Conservation (phyloP, 92 coral and sea anemone genomes). For the Actinostola sp. region DNA sequence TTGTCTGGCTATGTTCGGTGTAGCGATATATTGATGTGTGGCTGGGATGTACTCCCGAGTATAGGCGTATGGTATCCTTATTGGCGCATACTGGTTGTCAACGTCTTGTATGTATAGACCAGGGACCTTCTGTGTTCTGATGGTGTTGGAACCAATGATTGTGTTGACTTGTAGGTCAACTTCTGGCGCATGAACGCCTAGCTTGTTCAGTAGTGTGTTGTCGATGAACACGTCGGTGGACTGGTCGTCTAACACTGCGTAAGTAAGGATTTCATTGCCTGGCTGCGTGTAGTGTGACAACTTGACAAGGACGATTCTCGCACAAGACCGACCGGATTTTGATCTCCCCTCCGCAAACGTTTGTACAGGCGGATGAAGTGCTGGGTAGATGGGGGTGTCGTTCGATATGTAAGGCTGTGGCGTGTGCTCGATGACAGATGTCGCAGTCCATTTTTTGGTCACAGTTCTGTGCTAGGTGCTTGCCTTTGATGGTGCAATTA, state of each 20-base stretch:
- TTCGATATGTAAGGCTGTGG: constrained; percentile 46
- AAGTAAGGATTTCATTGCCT: constrained; percentile 16
- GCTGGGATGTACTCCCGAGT: constrained; percentile 53
- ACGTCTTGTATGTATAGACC: constrained; percentile 48
- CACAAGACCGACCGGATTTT: constrained; percentile 53
- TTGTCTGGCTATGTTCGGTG: constrained; percentile 26
- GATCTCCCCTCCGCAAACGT: constrained; percentile 61
- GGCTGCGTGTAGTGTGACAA: constrained; percentile 29
- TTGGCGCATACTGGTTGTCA: constrained; percentile 30
- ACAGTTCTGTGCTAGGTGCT: constrained; percentile 50
- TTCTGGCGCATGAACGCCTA: constrained; percentile 35
- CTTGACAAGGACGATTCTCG: constrained; percentile 59
- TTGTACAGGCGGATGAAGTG: constrained; percentile 56
- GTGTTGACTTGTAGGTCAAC: constrained; percentile 51
- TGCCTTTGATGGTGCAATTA: constrained; percentile 35
- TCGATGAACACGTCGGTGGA: constrained; percentile 56
- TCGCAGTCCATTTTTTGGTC: constrained; percentile 27
- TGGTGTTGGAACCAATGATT: constrained; percentile 49
- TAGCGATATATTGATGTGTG: constrained; percentile 48
- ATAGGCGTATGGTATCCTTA: constrained; percentile 34
- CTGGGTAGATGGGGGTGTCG: constrained; percentile 3
- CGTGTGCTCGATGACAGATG: constrained; percentile 45
- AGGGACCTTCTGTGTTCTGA: constrained; percentile 34
- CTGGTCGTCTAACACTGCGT: constrained; percentile 51
- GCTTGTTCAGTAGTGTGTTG: constrained; percentile 36